Conservation (phyloP, 2,888 invertebrate genomes). For the Halocaridina rubra region DNA sequence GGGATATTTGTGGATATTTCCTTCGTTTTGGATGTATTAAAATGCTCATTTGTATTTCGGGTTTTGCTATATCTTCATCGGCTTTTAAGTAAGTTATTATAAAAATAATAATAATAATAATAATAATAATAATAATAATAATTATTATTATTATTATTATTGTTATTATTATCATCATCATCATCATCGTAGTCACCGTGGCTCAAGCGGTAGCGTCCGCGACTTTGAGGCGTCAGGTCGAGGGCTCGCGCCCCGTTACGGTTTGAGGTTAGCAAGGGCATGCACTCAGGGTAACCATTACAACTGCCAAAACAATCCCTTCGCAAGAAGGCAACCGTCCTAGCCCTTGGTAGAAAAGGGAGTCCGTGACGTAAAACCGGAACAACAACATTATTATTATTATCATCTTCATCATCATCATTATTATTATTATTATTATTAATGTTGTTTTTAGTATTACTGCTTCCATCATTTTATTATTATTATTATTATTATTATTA, state of each 20-base stretch:
- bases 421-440: background rate
- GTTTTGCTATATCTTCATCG: background rate
- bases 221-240: too few species aligned
- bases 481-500: background rate
- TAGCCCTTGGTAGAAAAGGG: too few species aligned
- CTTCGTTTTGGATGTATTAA: background rate
- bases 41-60: background rate
- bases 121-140: background rate
- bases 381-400: background rate
- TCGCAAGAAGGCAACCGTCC: too few species aligned
- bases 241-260: too few species aligned
- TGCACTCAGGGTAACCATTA: too few species aligned
- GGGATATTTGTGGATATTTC: background rate
- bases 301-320: too few species aligned
- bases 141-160: background rate
- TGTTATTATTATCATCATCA: background rate
- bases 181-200: background rate
- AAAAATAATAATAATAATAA: too few species aligned
- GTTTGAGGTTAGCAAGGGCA: too few species aligned
- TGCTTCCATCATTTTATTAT: background rate
- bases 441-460: background rate
- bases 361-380: too few species aligned
- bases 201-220: too few species aligned
- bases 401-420: background rate
- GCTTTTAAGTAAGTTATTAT: too few species aligned